Base-by-base conservation (phyloP, 2,797 vertebrate genomes). In the Acrossocheilus wenchowensis region DNA sequence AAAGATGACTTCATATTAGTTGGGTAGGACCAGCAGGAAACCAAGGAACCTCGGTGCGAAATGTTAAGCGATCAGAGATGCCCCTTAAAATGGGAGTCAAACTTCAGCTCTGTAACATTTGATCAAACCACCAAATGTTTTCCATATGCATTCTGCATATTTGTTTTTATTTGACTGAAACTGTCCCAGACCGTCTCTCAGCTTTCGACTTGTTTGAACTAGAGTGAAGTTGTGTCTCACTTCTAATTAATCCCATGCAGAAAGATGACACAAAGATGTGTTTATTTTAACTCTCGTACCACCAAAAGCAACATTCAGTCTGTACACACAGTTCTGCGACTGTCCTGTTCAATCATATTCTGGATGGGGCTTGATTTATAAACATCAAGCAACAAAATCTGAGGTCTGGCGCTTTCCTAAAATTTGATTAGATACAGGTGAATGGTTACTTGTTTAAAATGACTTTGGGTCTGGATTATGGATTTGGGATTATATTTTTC, bases 51-150 rank as follows among this genome's bases (percentile, higher is more conserved):
- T 57, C 2, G 26, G 30, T 30, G 30, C 30, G 2, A 83, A 77
- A 77, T 5, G 60, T 66, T 39, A 77, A 66, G 15, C 36, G 62
- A 64, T 78, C 60, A 84, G 74, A 84, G 60, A 69, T 54, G 74
- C 34, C 23, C 30, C 72, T 75, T 36, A 75, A 75, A 83, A 2
- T 9, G 5, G 10, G 60, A 66, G 14, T 69, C 74, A 26, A 84
- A 68, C 17, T 84, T 84, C 34, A 50, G 15, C 62, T 54, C 83
- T 43, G 83, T 69, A 78, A 84, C 74, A 84, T 84, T 84, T 68
- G 83, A 84, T 84, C 62, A 84, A 78, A 84, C 74, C 62, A 69
- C 74, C n/a, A 84, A 84, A 84, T 84, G 83, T 77, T 84, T 84
- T 84, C 83, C 83, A 84, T 78, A 84, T 78, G 74, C 15, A 78